Conservation (phyloP, 2,113 vertebrate species). For the Heterochromis multidens region DNA sequence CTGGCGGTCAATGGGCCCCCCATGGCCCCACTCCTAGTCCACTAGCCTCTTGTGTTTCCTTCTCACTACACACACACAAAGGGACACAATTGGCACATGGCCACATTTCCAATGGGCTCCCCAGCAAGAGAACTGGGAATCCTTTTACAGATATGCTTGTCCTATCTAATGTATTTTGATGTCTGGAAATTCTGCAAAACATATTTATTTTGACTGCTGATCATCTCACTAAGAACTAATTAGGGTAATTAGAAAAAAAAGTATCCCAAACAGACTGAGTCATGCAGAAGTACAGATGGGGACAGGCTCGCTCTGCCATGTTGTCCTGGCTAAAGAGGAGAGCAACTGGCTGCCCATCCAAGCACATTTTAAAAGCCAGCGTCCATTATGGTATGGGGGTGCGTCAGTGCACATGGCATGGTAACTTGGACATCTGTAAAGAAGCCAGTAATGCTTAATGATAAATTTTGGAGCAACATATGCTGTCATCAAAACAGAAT, state of each 20-base stretch:
- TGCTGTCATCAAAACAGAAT: background rate
- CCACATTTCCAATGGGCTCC: slow-evolving; percentile 57
- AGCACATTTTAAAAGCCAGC: background rate
- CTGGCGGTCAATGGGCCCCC: slow-evolving; percentile 71
- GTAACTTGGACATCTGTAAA: background rate
- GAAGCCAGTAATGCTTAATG: background rate
- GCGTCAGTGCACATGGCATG: background rate
- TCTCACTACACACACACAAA: slow-evolving; percentile 79
- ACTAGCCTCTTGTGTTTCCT: slow-evolving; percentile 69
- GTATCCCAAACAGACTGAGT: background rate
- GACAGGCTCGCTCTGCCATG: accelerated
- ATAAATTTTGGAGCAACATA: background rate
- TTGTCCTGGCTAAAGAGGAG: background rate
- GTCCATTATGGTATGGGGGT: background rate
- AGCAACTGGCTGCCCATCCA: background rate
- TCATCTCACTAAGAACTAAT: background rate
- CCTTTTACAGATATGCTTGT: slow-evolving; percentile 44
- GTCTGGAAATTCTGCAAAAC: background rate
- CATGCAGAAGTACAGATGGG: background rate
- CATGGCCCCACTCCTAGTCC: slow-evolving; percentile 60
- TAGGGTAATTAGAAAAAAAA: background rate
- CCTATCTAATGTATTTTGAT: slow-evolving; percentile 39
- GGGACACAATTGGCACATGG: slow-evolving; percentile 54
- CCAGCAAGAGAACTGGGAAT: slow-evolving; percentile 50
- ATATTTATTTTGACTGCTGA: background rate